Percentiles rank a stretch among this genome's conserved stretches.
Conservation (phyloP, 2,888 invertebrate species). For the Gymnocheta viridis region DNA sequence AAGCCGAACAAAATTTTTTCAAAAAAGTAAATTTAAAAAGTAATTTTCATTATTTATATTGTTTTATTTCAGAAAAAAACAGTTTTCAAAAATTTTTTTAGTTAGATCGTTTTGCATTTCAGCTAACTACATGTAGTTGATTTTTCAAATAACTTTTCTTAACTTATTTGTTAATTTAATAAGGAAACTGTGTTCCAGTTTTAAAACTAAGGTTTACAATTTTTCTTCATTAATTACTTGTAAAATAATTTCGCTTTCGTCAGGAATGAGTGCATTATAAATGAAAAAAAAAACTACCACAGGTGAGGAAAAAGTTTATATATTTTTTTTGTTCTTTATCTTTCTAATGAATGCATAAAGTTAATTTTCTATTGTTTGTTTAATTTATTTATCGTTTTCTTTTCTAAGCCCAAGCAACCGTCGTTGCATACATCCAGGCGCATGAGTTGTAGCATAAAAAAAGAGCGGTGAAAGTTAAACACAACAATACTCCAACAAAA, state of each 20-base stretch:
- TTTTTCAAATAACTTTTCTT: too few relatives aligned
- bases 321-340: background rate
- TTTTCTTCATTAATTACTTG: background rate
- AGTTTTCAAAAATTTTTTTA: too few relatives aligned
- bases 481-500: slow-evolving; percentile 21
- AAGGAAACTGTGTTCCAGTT: background rate
- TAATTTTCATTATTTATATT: too few relatives aligned
- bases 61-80: too few relatives aligned
- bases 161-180: background rate
- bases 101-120: too few relatives aligned
- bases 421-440: slow-evolving; percentile 6
- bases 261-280: background rate
- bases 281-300: background rate
- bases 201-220: background rate
- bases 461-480: background rate
- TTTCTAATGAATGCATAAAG: background rate
- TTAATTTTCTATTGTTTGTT: slow-evolving; percentile 41
- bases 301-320: slow-evolving; percentile 32
- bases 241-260: slow-evolving; percentile 6
- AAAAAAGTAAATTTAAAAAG: too few relatives aligned
- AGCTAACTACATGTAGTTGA: too few relatives aligned
- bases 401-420: slow-evolving; percentile 16
- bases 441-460: background rate
- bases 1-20: too few relatives aligned
- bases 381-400: slow-evolving; percentile 34